Evolutionary conservation across 2,797 vertebrate species (phyloP), one percentile per base, ranked within the genome.

Genomic region (Enteromius viviparus): DNA sequence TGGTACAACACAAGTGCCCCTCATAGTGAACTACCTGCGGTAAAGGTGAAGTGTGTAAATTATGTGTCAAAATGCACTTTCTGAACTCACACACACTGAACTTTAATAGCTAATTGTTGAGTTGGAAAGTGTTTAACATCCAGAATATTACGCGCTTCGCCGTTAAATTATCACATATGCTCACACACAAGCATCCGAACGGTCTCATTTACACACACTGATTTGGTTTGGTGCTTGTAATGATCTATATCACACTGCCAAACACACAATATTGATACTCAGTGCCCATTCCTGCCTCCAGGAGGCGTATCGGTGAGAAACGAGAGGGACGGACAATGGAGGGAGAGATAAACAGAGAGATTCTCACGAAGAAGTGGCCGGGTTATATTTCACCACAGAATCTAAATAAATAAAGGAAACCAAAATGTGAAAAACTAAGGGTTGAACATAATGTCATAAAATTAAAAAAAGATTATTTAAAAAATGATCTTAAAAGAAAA

Each of bases 151-250:
- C 42, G 53, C 40, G 40, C 58, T 60, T 58, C 19, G 7, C 66
- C 47, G 26, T 40, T 32, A 40, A 55, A 76, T 40, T 17, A n/a
- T 51, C 64, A 34, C 34, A 49, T 37, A 29, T 9, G 47, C 40
- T 74, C 34, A 37, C 51, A 64, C 34, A 49, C 47, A 55, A 49
- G 66, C 49, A 49, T 23, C 26, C 40, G 32, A 7, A 65, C 45
- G 32, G 47, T n/a, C 6, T 47, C 76, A 69, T 64, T 64, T 49
- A 70, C 72, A 66, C 69, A n/a, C 49, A 74, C 64, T 23, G 84
- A 74, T 85, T 82, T 71, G 60, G 53, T 81, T 82, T 80, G 81
- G 84, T 87, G 84, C 81, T 87, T 84, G 66, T 84, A 76, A 78
- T 70, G 51, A 81, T 45, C 29, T 64, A 14, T 68, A 78, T 80